These are phyloP conservation scores for Machimus atricapillus DNA, from an alignment of 2,888 invertebrate species.

Conservation along the genomic window DNA sequence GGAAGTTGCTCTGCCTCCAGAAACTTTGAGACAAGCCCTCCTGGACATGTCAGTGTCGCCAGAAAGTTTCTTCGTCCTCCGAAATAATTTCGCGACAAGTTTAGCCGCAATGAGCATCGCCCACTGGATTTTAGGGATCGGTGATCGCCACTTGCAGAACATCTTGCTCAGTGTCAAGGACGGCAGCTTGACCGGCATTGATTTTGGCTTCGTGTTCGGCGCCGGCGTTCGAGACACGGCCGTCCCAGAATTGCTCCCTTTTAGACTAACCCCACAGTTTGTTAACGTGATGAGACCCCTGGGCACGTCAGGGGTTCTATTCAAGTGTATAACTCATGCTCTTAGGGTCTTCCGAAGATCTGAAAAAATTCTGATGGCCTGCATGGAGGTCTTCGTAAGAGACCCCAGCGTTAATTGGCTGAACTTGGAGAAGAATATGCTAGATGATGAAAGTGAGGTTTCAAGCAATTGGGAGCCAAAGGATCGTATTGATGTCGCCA, in stretches of 20 bases:
- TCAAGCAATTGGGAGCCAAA: constrained; percentile 65
- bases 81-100: constrained; percentile 68
- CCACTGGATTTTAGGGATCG: constrained; percentile 75
- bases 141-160: constrained; percentile 78
- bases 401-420: constrained; percentile 76
- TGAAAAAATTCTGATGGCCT: constrained; percentile 67
- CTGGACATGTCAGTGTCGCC: constrained; percentile 65
- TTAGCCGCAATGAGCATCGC: constrained; percentile 71
- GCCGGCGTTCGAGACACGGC: constrained; percentile 68
- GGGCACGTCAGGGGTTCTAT: constrained; percentile 67
- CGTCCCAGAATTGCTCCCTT: constrained; percentile 77
- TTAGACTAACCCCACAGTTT: constrained; percentile 75
- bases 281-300: constrained; percentile 70
- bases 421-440: constrained; percentile 55
- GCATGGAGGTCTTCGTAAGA: constrained; percentile 74
- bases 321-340: constrained; percentile 69
- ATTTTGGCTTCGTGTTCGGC: constrained; percentile 79
- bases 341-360: constrained; percentile 66
- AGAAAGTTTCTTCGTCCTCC: constrained; percentile 69
- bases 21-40: constrained; percentile 65
- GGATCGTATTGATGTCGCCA: constrained; percentile 63
- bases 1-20: constrained; percentile 62
- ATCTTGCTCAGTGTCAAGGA: constrained; percentile 66
- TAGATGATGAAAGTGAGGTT: constrained; percentile 46
- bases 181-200: constrained; percentile 70